Evolutionary conservation across 2,113 vertebrate genomes (phyloP), one percentile per base, ranked within the genome.

Genomic region (Thunnus thynnus): DNA sequence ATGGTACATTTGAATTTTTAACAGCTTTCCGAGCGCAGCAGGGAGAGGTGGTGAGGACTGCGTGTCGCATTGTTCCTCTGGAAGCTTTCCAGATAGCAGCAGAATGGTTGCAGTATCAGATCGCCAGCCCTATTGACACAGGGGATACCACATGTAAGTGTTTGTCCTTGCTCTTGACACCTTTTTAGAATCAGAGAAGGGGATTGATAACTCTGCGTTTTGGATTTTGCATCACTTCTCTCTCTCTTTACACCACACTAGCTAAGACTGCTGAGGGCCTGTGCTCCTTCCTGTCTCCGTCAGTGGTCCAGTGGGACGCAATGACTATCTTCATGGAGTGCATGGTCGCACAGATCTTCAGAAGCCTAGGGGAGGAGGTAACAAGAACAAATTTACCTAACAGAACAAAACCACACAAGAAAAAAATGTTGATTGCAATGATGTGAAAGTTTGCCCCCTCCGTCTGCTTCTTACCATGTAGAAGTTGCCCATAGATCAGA

Each of bases 271-370:
- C 93, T 2, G 96, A 96, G 92, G 95, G 96, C 41, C 86, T 96
- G 81, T 98, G 97, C 89, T 96, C 96, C 79, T 93, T 97, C 68
- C 95, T 97, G 82, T 99, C 97, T 5, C 96, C 96, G 2, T 96
- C 97, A 22, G 97, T 95, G 76, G 94, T 97, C 62, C 97, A 99
- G 78, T 99, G 98, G 98, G 98, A 99, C 20, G 98, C 98, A 50
- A 96, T 98, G 96, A 98, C 97, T 0, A 96, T 97, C 91, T 99
- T 99, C 93, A 95, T 96, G 0, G 98, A 99, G 90, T 97, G 97
- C 0, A 88, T 97, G 67, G 92, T 96, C 85, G 94, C 95, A 78
- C 96, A 98, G 90, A 94, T 98, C 81, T 96, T 98, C 70, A 97
- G 96, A 92, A 95, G 90, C 50, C 69, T 98, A 80, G 96, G 96